These are phyloP conservation scores for Corvus hawaiiensis DNA, from an alignment of 2,113 vertebrate species.

Conservation along the genomic window DNA sequence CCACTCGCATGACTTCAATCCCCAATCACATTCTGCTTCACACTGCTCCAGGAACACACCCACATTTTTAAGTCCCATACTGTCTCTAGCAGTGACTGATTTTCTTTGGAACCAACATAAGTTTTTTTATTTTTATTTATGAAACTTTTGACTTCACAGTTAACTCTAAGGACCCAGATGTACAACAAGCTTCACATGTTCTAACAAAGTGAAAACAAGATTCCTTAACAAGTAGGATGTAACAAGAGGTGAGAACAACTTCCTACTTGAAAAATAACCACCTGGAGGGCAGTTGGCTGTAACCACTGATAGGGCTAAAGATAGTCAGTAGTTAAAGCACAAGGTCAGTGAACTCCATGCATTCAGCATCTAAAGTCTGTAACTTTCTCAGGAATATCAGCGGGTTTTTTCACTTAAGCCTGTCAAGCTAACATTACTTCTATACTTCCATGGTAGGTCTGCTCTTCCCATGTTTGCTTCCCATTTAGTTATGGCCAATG, in stretches of 20 bases:
- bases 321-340: not conserved
- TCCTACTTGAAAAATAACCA: not conserved
- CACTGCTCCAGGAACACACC: not conserved
- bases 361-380: not conserved
- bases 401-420: not conserved
- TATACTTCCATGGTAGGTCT: not conserved
- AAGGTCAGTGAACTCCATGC: not conserved
- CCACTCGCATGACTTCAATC: not conserved
- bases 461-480: not conserved
- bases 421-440: not conserved
- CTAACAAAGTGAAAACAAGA: not conserved
- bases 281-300: not conserved
- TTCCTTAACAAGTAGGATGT: not conserved
- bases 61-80: not conserved
- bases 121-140: not conserved
- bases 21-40: not conserved
- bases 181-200: not conserved
- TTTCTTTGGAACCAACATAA: not conserved
- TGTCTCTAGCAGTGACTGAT: not conserved
- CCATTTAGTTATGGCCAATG: not conserved
- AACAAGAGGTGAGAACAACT: not conserved
- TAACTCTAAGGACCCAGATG: not conserved
- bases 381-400: not conserved
- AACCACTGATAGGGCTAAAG: not conserved
- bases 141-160: not conserved